Conservation (phyloP, 1,140 invertebrate species). For the Camponotus vicinus region DNA sequence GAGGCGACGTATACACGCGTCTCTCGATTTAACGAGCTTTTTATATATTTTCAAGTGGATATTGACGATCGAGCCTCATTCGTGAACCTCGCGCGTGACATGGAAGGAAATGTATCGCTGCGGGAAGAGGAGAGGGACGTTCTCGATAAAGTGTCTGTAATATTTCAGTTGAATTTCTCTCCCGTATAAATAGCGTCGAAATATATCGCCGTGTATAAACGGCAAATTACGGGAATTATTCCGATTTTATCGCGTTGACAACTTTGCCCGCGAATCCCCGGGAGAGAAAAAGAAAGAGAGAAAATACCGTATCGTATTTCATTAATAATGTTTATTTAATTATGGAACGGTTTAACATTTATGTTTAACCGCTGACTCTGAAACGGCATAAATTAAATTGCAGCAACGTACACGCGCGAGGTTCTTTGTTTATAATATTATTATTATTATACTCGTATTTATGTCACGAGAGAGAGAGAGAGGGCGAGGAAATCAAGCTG, state of each 20-base stretch:
- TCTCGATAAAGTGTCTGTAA: conserved; percentile 21
- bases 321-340: conserved; percentile 32
- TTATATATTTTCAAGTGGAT: conserved; percentile 66
- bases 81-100: conserved; percentile 35
- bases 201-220: not conserved
- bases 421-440: conserved; percentile 36
- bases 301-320: not conserved
- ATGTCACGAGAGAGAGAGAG: too few species aligned
- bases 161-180: conserved; percentile 19
- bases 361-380: conserved; percentile 14
- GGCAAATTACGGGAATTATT: conserved; percentile 34
- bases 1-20: conserved; percentile 67
- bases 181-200: not conserved
- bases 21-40: conserved; percentile 74
- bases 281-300: too few species aligned
- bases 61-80: conserved; percentile 42
- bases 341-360: conserved; percentile 26
- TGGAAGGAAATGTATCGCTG: conserved; percentile 28
- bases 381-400: conserved; percentile 30
- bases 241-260: conserved; percentile 6
- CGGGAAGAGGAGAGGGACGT: not conserved
- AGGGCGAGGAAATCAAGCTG: conserved; percentile 39
- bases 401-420: not conserved
- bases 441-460: conserved; percentile 42
- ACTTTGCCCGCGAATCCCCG: not conserved